A percentile compares a stretch with the other conserved stretches of the same genome.
Evolutionary conservation across 1,140 invertebrate genomes (phyloP).

Genomic region (Archegozetes longisetosus): DNA sequence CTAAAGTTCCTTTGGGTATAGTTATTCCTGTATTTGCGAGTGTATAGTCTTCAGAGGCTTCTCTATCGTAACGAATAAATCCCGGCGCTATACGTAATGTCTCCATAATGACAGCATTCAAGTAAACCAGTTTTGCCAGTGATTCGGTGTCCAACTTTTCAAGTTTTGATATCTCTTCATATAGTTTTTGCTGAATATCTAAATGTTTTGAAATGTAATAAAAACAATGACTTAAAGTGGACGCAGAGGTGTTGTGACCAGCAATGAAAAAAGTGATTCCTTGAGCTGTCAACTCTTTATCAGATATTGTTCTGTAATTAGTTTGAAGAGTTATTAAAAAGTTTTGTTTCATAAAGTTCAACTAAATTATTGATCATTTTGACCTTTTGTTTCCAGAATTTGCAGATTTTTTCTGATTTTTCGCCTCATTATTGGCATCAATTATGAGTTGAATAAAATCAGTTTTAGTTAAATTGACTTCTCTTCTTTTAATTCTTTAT

Average conservation of each 20-base stretch:
- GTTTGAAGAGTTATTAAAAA: not conserved
- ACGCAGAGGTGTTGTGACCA: conserved; percentile 34
- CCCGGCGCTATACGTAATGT: conserved; percentile 27
- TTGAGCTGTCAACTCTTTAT: not conserved
- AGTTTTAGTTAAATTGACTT: no score
- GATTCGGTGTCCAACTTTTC: not conserved
- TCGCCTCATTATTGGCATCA: not conserved
- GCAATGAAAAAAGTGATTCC: conserved; percentile 26
- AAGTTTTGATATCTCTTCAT: conserved; percentile 27
- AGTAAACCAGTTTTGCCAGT: conserved; percentile 18
- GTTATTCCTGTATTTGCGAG: conserved; percentile 18
- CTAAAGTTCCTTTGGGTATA: conserved; percentile 18
- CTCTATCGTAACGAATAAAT: not conserved
- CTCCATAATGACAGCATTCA: conserved; percentile 30
- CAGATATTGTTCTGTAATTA: not conserved
- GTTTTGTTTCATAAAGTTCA: no score
- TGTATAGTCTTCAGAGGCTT: conserved; percentile 7
- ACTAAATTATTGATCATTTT: no score
- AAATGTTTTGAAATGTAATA: conserved; percentile 33
- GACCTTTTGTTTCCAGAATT: no score
- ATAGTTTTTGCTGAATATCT: conserved; percentile 32
- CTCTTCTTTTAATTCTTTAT: no score
- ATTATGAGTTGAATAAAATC: no score
- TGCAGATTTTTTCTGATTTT: not conserved
- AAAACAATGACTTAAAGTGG: conserved; percentile 31